These are phyloP conservation scores for Sterna hirundo DNA, from an alignment of 2,113 vertebrate species.

Conservation along the genomic window DNA sequence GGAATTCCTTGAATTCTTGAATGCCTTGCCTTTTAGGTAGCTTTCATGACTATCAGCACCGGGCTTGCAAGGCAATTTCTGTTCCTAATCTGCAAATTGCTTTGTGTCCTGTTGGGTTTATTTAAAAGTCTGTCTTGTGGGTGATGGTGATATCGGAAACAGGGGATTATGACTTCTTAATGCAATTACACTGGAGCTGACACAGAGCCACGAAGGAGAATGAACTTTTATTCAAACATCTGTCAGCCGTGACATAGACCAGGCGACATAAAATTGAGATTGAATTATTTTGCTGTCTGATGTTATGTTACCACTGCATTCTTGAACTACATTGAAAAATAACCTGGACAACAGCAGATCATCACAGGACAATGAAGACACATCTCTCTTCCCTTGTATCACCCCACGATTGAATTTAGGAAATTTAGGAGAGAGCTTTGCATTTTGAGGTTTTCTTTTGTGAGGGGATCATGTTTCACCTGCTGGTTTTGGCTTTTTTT, in stretches of 20 bases:
- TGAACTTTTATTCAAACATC: slow-evolving; percentile 22
- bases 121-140: not conserved
- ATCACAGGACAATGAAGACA: not conserved
- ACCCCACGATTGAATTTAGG: not conserved
- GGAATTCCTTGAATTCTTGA: not conserved
- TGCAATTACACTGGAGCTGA: slow-evolving; percentile 18
- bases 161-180: slow-evolving; percentile 6
- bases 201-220: not conserved
- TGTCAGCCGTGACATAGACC: not conserved
- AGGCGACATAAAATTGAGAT: not conserved
- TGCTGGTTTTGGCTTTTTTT: not conserved
- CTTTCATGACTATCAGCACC: not conserved
- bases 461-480: not conserved
- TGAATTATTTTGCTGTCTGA: not conserved
- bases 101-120: not conserved
- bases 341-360: not conserved
- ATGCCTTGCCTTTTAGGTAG: not conserved
- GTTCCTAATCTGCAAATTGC: not conserved
- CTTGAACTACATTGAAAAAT: not conserved
- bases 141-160: not conserved
- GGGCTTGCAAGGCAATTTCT: not conserved
- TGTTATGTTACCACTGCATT: not conserved
- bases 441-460: not conserved
- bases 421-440: not conserved
- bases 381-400: not conserved